These are phyloP conservation scores for Onchidella celtica DNA, from an alignment of 2,888 invertebrate genomes.

Conservation along the genomic window DNA sequence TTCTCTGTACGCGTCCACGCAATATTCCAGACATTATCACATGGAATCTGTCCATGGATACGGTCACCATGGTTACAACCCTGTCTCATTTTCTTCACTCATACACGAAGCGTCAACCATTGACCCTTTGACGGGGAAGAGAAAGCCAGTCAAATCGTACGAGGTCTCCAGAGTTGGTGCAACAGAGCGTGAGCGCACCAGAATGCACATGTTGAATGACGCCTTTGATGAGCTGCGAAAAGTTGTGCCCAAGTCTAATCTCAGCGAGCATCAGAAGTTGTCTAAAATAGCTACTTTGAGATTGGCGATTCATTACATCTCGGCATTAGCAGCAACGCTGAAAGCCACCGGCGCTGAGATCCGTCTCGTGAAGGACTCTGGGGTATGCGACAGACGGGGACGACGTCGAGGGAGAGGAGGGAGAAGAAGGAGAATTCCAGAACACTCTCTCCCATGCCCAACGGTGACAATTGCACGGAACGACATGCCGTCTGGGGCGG, in stretches of 20 bases:
- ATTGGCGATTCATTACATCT: conserved; percentile 79
- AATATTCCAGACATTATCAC: conserved; percentile 6
- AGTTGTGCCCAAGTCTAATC: conserved; percentile 76
- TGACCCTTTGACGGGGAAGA: conserved; percentile 22
- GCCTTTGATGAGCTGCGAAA: conserved; percentile 78
- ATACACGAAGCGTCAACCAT: background rate
- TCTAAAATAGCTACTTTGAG: conserved; percentile 80
- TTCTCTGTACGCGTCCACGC: conserved; percentile 14
- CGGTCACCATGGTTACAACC: background rate
- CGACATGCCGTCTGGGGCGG: conserved; percentile 45
- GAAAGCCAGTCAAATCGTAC: conserved; percentile 33
- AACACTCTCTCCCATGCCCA: conserved; percentile 27
- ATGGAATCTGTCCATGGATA: background rate
- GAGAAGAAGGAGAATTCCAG: conserved; percentile 43
- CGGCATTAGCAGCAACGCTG: conserved; percentile 71
- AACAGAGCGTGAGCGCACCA: conserved; percentile 76
- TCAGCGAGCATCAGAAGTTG: conserved; percentile 78
- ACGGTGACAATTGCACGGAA: conserved; percentile 44
- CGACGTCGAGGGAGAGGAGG: conserved; percentile 62
- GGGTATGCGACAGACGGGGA: conserved; percentile 65
- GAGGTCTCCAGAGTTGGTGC: conserved; percentile 69
- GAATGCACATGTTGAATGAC: conserved; percentile 80
- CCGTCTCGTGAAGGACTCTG: conserved; percentile 61
- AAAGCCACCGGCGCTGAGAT: conserved; percentile 70
- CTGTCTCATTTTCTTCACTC: conserved; percentile 7